phyloP scores from a whole-genome alignment of 2,113 vertebrate genomes.

The Corythornis vintsioides region DNA sequence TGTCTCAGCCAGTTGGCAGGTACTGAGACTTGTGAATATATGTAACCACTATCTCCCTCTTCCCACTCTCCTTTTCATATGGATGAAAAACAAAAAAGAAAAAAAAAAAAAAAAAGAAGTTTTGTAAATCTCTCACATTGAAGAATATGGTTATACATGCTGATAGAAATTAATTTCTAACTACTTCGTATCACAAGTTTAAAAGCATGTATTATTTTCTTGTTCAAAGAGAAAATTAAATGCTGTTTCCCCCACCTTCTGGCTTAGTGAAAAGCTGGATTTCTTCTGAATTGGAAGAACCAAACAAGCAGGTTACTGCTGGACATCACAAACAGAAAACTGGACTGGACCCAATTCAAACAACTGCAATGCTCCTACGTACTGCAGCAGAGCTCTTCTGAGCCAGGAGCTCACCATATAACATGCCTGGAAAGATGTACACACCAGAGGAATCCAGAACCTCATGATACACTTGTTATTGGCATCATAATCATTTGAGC shows the following conservation, averaged over 20 bases:
- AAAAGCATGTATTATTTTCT: neutral
- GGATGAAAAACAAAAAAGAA: neutral
- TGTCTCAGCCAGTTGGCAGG: slow-evolving; percentile 13
- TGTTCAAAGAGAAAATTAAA: neutral
- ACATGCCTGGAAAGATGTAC: neutral
- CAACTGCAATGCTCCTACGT: neutral
- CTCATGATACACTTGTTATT: neutral
- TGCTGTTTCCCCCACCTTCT: neutral
- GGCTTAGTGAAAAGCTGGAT: neutral
- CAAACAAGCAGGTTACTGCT: neutral
- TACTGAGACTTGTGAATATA: neutral
- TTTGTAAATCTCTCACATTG: neutral
- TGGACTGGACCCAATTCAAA: neutral
- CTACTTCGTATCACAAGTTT: neutral
- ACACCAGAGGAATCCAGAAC: neutral
- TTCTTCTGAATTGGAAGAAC: neutral
- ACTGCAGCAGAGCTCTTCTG: neutral
- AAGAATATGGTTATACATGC: neutral
- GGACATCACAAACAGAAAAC: neutral
- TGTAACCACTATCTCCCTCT: neutral
- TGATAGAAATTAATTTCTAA: neutral
- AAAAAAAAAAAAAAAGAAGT: neutral
- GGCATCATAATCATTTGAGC: neutral
- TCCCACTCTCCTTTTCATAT: slow-evolving; percentile 13
- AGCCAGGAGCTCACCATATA: neutral